These are phyloP conservation scores for Drosophila santomea DNA, from an alignment of 1,140 invertebrate species.

Conservation along the genomic window DNA sequence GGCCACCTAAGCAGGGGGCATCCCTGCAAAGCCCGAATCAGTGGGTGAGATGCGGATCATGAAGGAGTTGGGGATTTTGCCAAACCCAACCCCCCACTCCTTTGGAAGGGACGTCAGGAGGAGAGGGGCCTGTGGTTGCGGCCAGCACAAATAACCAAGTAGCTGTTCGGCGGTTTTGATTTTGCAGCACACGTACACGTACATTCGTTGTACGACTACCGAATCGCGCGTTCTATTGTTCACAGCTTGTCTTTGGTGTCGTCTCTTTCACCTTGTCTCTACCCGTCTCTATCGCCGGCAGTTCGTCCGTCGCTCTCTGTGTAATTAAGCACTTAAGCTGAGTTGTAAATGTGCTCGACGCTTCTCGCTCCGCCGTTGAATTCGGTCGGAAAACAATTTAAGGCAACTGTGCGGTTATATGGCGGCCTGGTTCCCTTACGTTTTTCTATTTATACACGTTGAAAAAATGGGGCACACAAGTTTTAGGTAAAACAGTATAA, in stretches of 20 bases:
- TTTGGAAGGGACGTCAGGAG: neutral
- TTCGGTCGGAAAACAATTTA: constrained; percentile 78
- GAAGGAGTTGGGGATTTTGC: neutral
- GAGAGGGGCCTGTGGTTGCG: constrained; percentile 42
- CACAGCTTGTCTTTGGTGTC: constrained; percentile 49
- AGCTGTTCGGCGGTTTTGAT: constrained; percentile 69
- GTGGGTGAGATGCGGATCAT: neutral
- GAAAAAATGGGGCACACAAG: neutral
- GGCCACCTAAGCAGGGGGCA: constrained; percentile 57
- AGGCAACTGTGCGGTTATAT: constrained; percentile 63
- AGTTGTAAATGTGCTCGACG: constrained; percentile 72
- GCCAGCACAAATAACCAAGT: constrained; percentile 58
- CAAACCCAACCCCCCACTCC: too few species aligned
- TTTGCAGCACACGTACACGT: constrained; percentile 44
- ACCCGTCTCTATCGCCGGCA: neutral
- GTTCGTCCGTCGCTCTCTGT: constrained; percentile 17
- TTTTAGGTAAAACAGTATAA: neutral
- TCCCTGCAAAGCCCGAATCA: neutral
- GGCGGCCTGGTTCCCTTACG: constrained; percentile 5
- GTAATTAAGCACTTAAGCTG: constrained; percentile 80
- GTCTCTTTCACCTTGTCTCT: constrained; percentile 17
- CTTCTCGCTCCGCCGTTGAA: constrained; percentile 43
- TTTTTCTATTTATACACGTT: neutral
- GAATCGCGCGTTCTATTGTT: constrained; percentile 64
- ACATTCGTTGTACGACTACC: constrained; percentile 9